These are phyloP conservation scores for Hemibagrus guttatus DNA, from an alignment of 2,797 vertebrate genomes.

Conservation along the genomic window DNA sequence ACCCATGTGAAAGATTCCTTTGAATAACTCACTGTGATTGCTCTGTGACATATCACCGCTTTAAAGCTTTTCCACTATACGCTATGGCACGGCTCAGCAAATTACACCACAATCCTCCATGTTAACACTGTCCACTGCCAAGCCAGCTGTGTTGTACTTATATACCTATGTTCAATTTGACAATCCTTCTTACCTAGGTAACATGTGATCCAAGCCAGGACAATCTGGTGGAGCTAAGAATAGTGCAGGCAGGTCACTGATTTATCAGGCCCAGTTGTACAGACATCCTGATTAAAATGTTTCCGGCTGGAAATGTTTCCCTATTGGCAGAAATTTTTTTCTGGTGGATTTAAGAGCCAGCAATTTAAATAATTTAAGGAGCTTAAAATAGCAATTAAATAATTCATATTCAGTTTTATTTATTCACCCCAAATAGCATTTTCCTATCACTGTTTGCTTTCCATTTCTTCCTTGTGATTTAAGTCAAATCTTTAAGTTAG, in stretches of 20 bases:
- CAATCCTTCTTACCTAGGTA: background rate
- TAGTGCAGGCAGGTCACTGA: background rate
- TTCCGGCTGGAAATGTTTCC: background rate
- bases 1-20: background rate
- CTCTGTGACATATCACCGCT: background rate
- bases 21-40: background rate
- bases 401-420: background rate
- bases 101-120: background rate
- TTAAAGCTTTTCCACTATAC: background rate
- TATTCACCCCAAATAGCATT: background rate
- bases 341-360: background rate
- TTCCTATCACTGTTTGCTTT: background rate
- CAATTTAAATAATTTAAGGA: background rate
- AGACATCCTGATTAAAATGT: conserved; percentile 1
- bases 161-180: background rate
- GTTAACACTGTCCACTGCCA: background rate
- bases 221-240: background rate
- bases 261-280: background rate
- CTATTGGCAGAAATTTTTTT: background rate
- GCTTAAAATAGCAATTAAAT: background rate
- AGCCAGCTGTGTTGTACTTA: background rate
- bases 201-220: background rate
- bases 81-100: background rate
- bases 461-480: background rate
- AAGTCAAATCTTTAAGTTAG: background rate